Conservation (phyloP, 2,888 invertebrate genomes). For the Morpho achilles region DNA sequence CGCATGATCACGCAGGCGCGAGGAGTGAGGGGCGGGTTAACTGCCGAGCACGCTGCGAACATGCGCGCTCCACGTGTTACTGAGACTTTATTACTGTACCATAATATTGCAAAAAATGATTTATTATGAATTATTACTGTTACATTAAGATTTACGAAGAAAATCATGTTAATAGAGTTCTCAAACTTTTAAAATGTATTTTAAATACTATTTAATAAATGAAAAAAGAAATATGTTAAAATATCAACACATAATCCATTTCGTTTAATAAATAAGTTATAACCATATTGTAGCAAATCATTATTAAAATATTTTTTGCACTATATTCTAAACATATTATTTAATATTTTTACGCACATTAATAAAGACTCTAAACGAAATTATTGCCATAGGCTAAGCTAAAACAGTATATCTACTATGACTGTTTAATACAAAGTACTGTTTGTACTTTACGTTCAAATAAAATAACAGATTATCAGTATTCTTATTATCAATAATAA, state of each 20-base stretch:
- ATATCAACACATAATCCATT: too few species aligned
- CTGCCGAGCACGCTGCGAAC: constrained; percentile 45
- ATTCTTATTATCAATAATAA: too few species aligned
- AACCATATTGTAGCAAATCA: background rate
- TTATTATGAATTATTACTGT: too few species aligned
- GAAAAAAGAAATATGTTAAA: too few species aligned
- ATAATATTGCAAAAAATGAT: background rate
- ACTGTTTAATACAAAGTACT: background rate
- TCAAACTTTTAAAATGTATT: too few species aligned
- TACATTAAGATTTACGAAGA: too few species aligned
- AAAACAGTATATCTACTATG: constrained; percentile 28
- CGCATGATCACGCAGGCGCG: constrained; percentile 33
- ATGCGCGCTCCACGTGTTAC: constrained; percentile 68
- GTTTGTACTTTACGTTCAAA: background rate
- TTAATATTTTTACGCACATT: constrained; percentile 33
- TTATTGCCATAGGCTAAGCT: constrained; percentile 40
- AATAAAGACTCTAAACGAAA: constrained; percentile 41
- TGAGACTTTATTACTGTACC: constrained; percentile 51
- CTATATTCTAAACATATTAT: too few species aligned
- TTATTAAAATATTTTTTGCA: background rate
- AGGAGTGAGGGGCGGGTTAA: constrained; percentile 21
- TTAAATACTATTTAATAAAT: too few species aligned
- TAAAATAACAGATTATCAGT: background rate
- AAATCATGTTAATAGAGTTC: too few species aligned
- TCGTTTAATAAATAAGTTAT: too few species aligned